Evolutionary conservation across 2,888 invertebrate species (phyloP).

Genomic region (Agriotes lineatus): DNA sequence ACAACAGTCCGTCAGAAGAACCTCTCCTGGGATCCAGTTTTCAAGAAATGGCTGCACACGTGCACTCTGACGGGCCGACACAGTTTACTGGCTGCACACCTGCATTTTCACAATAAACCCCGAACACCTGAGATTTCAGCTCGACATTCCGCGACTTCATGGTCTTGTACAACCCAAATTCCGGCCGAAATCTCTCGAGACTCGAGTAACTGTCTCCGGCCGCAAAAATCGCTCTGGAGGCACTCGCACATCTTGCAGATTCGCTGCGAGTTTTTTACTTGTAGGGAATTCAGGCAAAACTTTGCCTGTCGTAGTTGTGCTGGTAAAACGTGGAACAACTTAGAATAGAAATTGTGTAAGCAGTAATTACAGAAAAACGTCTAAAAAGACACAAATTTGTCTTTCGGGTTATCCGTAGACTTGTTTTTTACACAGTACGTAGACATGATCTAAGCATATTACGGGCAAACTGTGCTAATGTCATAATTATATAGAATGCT

Average conservation of each 20-base stretch:
- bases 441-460: too few species aligned
- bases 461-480: too few species aligned
- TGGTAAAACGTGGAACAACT: too few species aligned
- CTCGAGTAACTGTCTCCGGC: constrained; percentile 26
- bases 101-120: constrained; percentile 63
- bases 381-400: too few species aligned
- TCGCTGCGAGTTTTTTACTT: not conserved
- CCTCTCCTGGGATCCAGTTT: constrained; percentile 56
- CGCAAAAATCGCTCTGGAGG: not conserved
- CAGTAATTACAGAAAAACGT: too few species aligned
- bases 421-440: too few species aligned
- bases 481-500: too few species aligned
- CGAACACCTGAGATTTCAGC: constrained; percentile 63
- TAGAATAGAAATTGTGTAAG: too few species aligned
- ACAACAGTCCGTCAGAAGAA: constrained; percentile 47
- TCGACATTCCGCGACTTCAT: constrained; percentile 59
- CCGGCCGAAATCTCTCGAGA: constrained; percentile 26
- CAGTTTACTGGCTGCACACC: constrained; percentile 58
- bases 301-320: too few species aligned
- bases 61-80: constrained; percentile 56
- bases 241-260: not conserved
- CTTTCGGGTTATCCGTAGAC: too few species aligned
- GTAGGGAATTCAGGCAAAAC: not conserved
- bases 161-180: constrained; percentile 31
- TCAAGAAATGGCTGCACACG: constrained; percentile 56